Base-by-base conservation (phyloP, 2,888 invertebrate species). In the Eupsilia transversa region DNA sequence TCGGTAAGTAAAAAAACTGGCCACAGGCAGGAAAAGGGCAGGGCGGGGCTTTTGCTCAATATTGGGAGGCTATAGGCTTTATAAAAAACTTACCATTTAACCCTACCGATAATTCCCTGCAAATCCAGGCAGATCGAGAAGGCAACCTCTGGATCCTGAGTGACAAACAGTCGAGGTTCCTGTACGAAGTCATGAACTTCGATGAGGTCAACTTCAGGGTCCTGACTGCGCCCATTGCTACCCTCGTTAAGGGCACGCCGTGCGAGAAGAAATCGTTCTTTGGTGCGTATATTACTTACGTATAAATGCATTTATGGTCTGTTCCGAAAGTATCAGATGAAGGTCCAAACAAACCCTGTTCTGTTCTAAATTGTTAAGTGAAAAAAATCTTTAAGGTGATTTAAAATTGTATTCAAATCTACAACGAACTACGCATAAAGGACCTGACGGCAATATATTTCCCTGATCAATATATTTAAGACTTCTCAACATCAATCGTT, bases 121-220 rank as follows among this genome's bases (percentile, higher is more conserved):
- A 27, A 35, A 35, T 63, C 9, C 86, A 97, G 97, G 95, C 97
- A 65, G 97, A 97, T 83, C 87, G 90, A 0, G 97, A 97, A 23
- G 97, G 97, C 63, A 96, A 97, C 60, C 87, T 98, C 0, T 98
- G 98, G 98, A 97, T 98, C 3, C 94, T 98, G 10, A 98, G 98
- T 14, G 97, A 98, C 91, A 97, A 97, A 74, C 97, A 98, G 97
- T 98, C 98, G 0, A 94, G 96, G 3, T 98, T 98, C 90, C 94
- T 98, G 33, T 97, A 97, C 90, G 94, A 96, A 64, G 92, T 93
- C n/a, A 94, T 98, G 87, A 97, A 98, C 89, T 96, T 97, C 65
- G 94, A 96, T 4, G 97, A 97, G 74, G 94, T 97, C 4, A 98
- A 98, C 93, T 98, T 97, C 91, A 93, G 97, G 75, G 93, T 97